These are phyloP conservation scores for Thripadectes ignobilis DNA, from an alignment of 2,797 vertebrate species.

Conservation along the genomic window DNA sequence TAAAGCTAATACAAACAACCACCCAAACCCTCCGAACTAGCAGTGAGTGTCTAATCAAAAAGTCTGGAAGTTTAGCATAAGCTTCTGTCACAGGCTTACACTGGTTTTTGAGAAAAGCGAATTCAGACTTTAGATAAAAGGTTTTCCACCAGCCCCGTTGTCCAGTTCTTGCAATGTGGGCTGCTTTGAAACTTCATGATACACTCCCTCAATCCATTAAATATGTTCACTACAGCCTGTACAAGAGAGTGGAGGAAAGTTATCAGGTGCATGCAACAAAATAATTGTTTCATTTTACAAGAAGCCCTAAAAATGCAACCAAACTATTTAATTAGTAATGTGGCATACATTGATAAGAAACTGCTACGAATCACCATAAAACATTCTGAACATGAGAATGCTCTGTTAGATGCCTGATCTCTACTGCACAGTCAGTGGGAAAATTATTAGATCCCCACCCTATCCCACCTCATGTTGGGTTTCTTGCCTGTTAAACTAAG, in stretches of 20 bases:
- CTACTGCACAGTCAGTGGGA: not conserved
- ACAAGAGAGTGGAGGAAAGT: not conserved
- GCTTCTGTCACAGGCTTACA: not conserved
- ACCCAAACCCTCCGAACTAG: not conserved
- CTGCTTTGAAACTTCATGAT: not conserved
- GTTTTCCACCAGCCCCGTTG: not conserved
- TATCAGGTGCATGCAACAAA: not conserved
- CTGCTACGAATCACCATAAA: not conserved
- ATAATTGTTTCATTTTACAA: not conserved
- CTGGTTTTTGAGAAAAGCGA: not conserved
- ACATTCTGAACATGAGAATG: not conserved
- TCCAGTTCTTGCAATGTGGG: not conserved
- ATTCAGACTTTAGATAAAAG: not conserved
- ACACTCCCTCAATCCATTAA: not conserved
- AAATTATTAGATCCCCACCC: not conserved
- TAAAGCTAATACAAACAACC: not conserved
- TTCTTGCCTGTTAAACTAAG: not conserved
- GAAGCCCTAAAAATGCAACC: not conserved
- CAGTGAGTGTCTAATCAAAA: not conserved
- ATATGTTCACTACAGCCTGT: constrained; percentile 21
- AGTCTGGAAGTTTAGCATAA: not conserved
- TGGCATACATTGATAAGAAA: not conserved
- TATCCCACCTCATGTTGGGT: fast-evolving
- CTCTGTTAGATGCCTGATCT: not conserved
- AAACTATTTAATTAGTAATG: not conserved